Percentiles rank a stretch among this genome's conserved stretches.
Conservation (phyloP, 2,113 vertebrate genomes). For the Chrysochloris asiatica region DNA sequence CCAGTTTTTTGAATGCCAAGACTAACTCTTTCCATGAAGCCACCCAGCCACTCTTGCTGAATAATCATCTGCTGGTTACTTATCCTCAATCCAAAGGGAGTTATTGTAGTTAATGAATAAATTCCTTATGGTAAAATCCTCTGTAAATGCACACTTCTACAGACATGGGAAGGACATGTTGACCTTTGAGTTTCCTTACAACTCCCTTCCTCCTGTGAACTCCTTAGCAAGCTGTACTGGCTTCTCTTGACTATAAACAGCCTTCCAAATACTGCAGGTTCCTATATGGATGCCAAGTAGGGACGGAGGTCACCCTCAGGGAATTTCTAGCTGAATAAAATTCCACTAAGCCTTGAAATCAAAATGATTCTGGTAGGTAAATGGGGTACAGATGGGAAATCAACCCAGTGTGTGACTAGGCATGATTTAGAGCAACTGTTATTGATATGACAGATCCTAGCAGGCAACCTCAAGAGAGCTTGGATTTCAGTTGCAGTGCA, state of each 20-base stretch:
- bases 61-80: conserved; percentile 45
- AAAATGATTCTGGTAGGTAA: conserved; percentile 46
- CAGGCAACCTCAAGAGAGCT: not conserved
- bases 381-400: conserved; percentile 32
- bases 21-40: not conserved
- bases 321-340: conserved; percentile 47
- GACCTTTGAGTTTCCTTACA: conserved; percentile 56
- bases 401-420: not conserved
- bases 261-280: not conserved
- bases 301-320: conserved; percentile 40
- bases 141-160: not conserved
- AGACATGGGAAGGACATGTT: not conserved
- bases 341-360: conserved; percentile 38
- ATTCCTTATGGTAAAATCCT: not conserved
- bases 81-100: conserved; percentile 12
- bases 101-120: conserved; percentile 75
- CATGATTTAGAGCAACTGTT: conserved; percentile 54
- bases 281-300: not conserved
- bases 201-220: not conserved
- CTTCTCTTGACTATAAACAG: conserved; percentile 9
- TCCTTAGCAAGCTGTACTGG: not conserved
- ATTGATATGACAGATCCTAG: conserved; percentile 29
- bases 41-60: conserved; percentile 23
- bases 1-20: conserved; percentile 7
- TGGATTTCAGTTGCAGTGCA: not conserved